Percentiles rank a stretch among this genome's conserved stretches.
These are phyloP conservation scores for Phaenicophaeus curvirostris DNA, from an alignment of 2,797 vertebrate genomes.

Conservation along the genomic window DNA sequence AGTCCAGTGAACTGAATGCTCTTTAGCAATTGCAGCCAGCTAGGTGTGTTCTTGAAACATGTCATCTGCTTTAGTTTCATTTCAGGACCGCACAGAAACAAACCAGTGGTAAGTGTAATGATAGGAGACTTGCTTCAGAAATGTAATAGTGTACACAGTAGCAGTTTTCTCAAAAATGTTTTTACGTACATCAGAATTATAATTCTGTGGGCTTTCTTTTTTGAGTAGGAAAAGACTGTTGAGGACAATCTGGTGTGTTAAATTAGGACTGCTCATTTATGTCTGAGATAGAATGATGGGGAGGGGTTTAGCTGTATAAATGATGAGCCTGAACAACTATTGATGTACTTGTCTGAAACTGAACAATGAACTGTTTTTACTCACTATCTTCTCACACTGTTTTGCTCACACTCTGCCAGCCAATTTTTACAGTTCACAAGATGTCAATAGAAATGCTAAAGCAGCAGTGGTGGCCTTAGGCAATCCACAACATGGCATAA, in stretches of 20 bases:
- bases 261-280: neutral
- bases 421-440: conserved; percentile 58
- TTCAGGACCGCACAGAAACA: neutral
- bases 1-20: neutral
- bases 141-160: neutral
- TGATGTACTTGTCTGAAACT: conserved; percentile 1
- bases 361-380: conserved; percentile 29
- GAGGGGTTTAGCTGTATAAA: neutral
- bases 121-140: neutral
- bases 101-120: neutral
- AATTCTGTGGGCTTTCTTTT: neutral
- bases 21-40: neutral
- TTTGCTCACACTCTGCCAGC: conserved; percentile 46
- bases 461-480: conserved; percentile 39
- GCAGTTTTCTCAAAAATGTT: neutral
- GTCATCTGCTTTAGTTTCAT: neutral
- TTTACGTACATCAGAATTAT: neutral
- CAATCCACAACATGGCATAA: conserved; percentile 8
- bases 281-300: neutral
- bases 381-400: neutral
- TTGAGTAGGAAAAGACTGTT: neutral
- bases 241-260: neutral
- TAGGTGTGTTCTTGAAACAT: neutral
- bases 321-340: neutral
- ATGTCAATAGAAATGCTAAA: conserved; percentile 58